A percentile compares a stretch with the other conserved stretches of the same genome.
Evolutionary conservation across 2,113 vertebrate species (phyloP).

Genomic region (Pitta sordida): DNA sequence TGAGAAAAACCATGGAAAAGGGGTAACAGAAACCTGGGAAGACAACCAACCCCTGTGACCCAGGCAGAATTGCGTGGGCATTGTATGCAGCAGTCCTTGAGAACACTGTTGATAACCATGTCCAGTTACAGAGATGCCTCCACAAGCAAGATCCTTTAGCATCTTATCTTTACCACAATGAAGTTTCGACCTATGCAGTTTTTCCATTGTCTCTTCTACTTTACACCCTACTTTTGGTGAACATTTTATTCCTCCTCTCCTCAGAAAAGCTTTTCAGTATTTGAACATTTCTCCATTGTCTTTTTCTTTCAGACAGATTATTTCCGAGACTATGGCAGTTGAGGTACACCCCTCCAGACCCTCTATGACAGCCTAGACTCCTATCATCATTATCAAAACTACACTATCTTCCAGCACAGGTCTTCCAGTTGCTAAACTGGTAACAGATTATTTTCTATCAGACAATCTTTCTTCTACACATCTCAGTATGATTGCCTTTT

Average conservation of each 20-base stretch:
- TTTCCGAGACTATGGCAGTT: not conserved
- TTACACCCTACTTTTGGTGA: not conserved
- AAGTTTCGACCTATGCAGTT: not conserved
- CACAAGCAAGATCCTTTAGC: not conserved
- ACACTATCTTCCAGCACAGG: not conserved
- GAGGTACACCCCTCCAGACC: not conserved
- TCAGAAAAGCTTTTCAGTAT: not conserved
- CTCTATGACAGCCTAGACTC: not conserved
- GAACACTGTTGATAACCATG: rapidly evolving
- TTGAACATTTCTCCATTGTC: not conserved
- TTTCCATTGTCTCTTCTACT: not conserved
- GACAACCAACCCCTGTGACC: not conserved
- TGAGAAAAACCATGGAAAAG: not conserved
- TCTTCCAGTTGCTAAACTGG: not conserved
- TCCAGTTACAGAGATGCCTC: not conserved
- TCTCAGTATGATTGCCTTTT: slow-evolving; percentile 24
- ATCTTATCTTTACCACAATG: not conserved
- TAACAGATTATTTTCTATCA: not conserved
- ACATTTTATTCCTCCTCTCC: not conserved
- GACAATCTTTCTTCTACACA: not conserved
- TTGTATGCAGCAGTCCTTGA: not conserved
- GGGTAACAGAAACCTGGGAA: not conserved
- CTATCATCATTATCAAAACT: not conserved
- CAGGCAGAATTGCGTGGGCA: not conserved
- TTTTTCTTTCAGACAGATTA: not conserved